Evolutionary conservation across 2,113 vertebrate genomes (phyloP), one percentile per base, ranked within the genome.

Genomic region (Spilogale gracilis): DNA sequence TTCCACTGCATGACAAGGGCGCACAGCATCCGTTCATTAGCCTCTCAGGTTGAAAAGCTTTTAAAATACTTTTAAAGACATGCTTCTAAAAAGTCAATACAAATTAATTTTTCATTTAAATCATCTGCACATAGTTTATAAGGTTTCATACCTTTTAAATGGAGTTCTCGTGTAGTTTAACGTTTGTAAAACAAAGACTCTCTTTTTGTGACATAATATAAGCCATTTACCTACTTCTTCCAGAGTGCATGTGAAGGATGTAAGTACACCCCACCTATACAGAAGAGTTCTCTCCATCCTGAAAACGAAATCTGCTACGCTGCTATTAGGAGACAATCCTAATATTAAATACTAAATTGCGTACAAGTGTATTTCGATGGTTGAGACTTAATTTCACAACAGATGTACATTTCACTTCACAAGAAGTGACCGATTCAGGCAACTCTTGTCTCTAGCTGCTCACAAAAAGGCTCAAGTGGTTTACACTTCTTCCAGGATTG

Each of bases 71-170:
- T 80, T 60, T 76, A 67, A 83, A 78, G 32, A 58, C 6, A 45
- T 63, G 71, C 38, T 80, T 69, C 63, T 91, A 69, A 92, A 91
- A 63, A 76, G 27, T 71, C 54, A 89, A 63, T 48, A 50, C 43
- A 93, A 93, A 93, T 65, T 83, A 95, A 92, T 61, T 90, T 87
- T 58, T 63, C 63, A 79, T 67, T 61, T 90, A 83, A 94, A 90
- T 60, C 14, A 89, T 48, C 78, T 88, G 67, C 16, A 71, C 60
- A 73, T 20, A 86, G 50, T 81, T 67, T 74, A 80, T 65, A 92
- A 13, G 45, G 25, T 76, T 74, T 71, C 43, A 25, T 20, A 56
- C 67, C 61, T 96, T 94, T 87, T 61, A 21, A 78, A 79, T 82
- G 94, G 9, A 78, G 48, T 84, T 89, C 45, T 93, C 56, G 32